These are phyloP conservation scores for Trachurus trachurus DNA, from an alignment of 2,797 vertebrate species.

Conservation along the genomic window DNA sequence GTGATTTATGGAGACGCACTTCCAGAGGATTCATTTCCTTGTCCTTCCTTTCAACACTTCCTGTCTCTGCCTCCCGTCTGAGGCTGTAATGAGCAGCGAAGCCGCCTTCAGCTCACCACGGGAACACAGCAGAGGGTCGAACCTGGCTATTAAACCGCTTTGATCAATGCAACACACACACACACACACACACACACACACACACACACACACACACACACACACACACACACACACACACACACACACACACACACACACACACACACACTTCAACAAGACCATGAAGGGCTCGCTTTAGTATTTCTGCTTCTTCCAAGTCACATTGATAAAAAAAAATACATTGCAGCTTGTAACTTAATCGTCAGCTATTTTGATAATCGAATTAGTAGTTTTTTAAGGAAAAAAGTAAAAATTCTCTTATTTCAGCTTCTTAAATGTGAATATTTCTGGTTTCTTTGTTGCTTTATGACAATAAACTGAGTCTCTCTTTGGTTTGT, in stretches of 20 bases:
- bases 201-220: too few relatives aligned
- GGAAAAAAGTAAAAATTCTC: too few relatives aligned
- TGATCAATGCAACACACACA: constrained; percentile 38
- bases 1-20: constrained; percentile 51
- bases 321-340: constrained; percentile 1
- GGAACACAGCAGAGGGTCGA: constrained; percentile 46
- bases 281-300: neutral
- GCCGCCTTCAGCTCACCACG: constrained; percentile 40
- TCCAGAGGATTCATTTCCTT: constrained; percentile 54
- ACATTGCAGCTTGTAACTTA: neutral
- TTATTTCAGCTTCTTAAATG: too few relatives aligned
- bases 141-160: constrained; percentile 65
- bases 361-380: too few relatives aligned
- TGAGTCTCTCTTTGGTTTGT: too few relatives aligned
- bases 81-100: constrained; percentile 60
- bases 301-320: constrained; percentile 5
- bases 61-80: constrained; percentile 49
- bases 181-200: too few relatives aligned
- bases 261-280: neutral
- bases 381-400: too few relatives aligned
- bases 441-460: too few relatives aligned
- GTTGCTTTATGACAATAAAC: too few relatives aligned
- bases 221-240: too few relatives aligned
- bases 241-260: too few relatives aligned
- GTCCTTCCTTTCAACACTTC: constrained; percentile 47